phyloP scores from a whole-genome alignment of 2,797 vertebrate genomes.

The Eulemur mongoz region DNA sequence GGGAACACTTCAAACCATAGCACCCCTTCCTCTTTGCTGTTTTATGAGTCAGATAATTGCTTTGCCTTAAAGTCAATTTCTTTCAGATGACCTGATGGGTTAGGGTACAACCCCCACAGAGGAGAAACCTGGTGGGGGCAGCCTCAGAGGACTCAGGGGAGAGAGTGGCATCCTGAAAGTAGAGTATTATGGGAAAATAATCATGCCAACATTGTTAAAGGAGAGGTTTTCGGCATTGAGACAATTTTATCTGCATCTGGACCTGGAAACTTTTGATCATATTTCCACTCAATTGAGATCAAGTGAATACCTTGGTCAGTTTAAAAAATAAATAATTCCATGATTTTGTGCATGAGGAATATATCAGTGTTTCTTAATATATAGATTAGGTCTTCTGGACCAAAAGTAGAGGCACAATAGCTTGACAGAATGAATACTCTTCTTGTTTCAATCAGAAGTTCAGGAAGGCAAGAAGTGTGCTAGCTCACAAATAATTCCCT shows the following conservation, averaged over 20 bases:
- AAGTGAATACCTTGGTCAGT: neutral
- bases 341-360: neutral
- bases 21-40: neutral
- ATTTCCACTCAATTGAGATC: neutral
- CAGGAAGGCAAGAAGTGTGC: neutral
- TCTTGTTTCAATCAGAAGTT: neutral
- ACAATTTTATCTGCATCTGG: neutral
- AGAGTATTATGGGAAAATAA: neutral
- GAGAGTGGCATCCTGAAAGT: neutral
- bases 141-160: neutral
- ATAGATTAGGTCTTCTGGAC: neutral
- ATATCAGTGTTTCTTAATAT: neutral
- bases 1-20: neutral
- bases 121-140: neutral
- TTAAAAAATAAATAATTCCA: neutral
- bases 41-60: neutral
- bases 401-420: neutral
- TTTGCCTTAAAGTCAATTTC: neutral
- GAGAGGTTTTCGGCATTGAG: neutral
- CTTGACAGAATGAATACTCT: neutral
- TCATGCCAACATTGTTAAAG: neutral
- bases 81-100: neutral
- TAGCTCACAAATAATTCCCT: neutral
- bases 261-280: neutral
- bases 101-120: neutral